A percentile compares a stretch with the other conserved stretches of the same genome.
These are phyloP conservation scores for Coracias cyanogaster DNA, from an alignment of 2,797 vertebrate species.

Conservation along the genomic window DNA sequence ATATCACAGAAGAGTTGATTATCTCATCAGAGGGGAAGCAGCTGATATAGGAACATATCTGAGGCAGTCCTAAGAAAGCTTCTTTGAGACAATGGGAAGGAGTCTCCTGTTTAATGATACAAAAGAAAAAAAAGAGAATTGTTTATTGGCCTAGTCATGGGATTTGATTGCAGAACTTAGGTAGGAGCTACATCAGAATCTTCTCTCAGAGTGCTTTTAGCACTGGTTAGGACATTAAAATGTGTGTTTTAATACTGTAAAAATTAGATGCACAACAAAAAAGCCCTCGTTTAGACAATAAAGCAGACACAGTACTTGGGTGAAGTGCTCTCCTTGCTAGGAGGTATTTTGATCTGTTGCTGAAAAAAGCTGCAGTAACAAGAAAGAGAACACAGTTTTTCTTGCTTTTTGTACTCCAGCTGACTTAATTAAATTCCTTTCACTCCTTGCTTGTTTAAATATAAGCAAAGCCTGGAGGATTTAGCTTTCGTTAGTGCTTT, in stretches of 20 bases:
- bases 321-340: neutral
- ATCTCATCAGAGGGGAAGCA: neutral
- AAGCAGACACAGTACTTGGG: neutral
- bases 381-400: neutral
- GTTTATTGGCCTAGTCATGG: neutral
- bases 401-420: neutral
- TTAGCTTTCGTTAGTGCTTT: neutral
- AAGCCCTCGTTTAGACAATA: neutral
- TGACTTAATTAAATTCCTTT: conserved; percentile 7
- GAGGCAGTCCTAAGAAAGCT: neutral
- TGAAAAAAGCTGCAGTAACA: neutral
- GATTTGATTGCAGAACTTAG: neutral
- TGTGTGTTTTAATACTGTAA: neutral
- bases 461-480: neutral
- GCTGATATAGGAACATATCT: neutral
- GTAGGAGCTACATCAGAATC: neutral
- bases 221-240: neutral
- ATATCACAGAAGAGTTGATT: conserved; percentile 1
- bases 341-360: neutral
- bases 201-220: neutral
- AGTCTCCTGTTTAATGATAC: neutral
- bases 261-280: neutral
- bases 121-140: neutral
- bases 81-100: neutral
- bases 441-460: neutral